Conservation (phyloP, 2,888 invertebrate species). For the Drosophila mettleri region DNA sequence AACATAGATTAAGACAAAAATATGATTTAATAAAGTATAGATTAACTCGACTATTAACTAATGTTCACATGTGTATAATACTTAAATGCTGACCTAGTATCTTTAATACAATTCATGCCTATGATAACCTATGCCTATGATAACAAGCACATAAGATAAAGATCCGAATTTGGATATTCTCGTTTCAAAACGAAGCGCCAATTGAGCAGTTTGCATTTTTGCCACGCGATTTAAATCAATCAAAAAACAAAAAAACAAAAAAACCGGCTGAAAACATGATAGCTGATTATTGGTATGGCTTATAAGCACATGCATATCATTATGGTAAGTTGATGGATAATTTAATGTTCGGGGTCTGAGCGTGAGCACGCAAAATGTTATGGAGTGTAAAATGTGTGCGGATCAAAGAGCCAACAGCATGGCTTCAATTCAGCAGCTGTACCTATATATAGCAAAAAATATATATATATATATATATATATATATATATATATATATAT, state of each 20-base stretch:
- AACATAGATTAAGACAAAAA: neutral
- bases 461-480: neutral
- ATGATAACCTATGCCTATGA: no score
- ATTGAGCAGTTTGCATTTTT: conserved; percentile 42
- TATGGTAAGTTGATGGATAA: conserved; percentile 30
- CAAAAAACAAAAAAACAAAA: conserved; percentile 23
- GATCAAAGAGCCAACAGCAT: conserved; percentile 33
- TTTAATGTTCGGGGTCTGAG: conserved; percentile 35
- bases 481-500: neutral
- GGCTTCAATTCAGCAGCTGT: conserved; percentile 21
- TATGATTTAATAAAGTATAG: neutral
- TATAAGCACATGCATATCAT: conserved; percentile 36
- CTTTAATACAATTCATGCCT: conserved; percentile 3
- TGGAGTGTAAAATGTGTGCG: neutral
- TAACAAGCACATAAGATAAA: conserved; percentile 32
- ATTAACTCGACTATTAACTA: neutral
- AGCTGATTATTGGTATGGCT: conserved; percentile 3
- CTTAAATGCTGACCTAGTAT: neutral
- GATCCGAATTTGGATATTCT: neutral
- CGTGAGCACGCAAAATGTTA: conserved; percentile 36
- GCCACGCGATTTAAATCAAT: conserved; percentile 55
- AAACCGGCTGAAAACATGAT: conserved; percentile 15
- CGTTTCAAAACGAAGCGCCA: conserved; percentile 25
- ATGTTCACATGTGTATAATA: neutral
- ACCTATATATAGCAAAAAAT: neutral